phyloP scores from a whole-genome alignment of 2,113 vertebrate species.

The Dissostichus mawsoni region DNA sequence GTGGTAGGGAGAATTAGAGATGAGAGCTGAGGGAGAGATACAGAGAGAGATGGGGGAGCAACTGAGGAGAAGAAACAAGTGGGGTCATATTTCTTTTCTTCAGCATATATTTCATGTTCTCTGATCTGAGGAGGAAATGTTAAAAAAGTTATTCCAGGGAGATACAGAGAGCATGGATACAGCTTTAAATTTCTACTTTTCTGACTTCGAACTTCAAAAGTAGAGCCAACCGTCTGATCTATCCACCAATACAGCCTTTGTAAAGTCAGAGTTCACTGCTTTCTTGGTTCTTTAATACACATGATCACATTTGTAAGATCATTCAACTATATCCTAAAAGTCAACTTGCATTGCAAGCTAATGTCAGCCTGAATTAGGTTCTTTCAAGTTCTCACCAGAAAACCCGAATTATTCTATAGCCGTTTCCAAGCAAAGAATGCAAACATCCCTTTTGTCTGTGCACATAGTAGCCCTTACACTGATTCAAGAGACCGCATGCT shows the following conservation, averaged over 20 bases:
- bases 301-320: neutral
- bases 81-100: constrained; percentile 40
- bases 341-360: neutral
- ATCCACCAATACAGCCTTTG: constrained; percentile 19
- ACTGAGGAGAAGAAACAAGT: constrained; percentile 34
- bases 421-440: neutral
- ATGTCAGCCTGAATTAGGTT: neutral
- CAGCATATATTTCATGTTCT: constrained; percentile 60
- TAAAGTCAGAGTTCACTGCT: constrained; percentile 2
- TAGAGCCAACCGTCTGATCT: constrained; percentile 20
- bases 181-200: constrained; percentile 45
- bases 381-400: neutral
- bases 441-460: neutral
- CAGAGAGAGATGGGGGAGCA: constrained; percentile 37
- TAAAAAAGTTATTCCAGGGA: constrained; percentile 85
- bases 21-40: constrained; percentile 43
- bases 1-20: constrained; percentile 50
- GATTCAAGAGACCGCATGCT: neutral
- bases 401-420: constrained; percentile 34
- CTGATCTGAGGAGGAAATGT: constrained; percentile 67
- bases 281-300: neutral
- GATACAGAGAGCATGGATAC: constrained; percentile 68
- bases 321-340: neutral
- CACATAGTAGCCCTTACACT: neutral
- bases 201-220: constrained; percentile 41